Conservation (phyloP, 1,140 invertebrate genomes). For the Ceratitis capitata region DNA sequence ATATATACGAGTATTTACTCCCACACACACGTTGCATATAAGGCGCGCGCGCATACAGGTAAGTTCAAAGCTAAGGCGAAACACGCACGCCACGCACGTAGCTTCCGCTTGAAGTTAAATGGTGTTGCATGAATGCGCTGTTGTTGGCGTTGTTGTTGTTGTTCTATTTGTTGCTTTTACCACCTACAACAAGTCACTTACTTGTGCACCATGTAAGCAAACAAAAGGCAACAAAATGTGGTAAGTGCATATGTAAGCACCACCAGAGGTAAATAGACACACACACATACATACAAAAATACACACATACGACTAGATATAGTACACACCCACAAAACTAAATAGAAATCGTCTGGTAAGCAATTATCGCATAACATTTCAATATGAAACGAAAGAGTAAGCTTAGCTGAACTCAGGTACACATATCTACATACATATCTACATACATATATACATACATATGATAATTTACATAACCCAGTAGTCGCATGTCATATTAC, state of each 20-base stretch:
- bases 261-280: too few species aligned
- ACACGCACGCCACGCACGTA: neutral
- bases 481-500: too few species aligned
- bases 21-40: neutral
- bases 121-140: neutral
- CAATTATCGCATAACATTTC: slow-evolving; percentile 30
- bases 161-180: neutral
- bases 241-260: neutral
- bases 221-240: neutral
- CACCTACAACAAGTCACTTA: slow-evolving; percentile 3
- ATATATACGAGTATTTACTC: neutral
- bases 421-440: neutral
- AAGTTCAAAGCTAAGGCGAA: too few species aligned
- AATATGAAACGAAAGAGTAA: neutral
- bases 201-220: neutral
- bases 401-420: too few species aligned
- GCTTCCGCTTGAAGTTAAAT: slow-evolving; percentile 10
- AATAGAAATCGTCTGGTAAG: slow-evolving; percentile 25
- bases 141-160: neutral
- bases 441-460: neutral
- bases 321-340: slow-evolving; percentile 21
- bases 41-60: too few species aligned
- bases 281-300: too few species aligned
- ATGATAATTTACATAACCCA: neutral
- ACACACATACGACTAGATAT: neutral